These are phyloP conservation scores for Esperia sulphurella DNA, from an alignment of 2,888 invertebrate genomes.

Conservation along the genomic window DNA sequence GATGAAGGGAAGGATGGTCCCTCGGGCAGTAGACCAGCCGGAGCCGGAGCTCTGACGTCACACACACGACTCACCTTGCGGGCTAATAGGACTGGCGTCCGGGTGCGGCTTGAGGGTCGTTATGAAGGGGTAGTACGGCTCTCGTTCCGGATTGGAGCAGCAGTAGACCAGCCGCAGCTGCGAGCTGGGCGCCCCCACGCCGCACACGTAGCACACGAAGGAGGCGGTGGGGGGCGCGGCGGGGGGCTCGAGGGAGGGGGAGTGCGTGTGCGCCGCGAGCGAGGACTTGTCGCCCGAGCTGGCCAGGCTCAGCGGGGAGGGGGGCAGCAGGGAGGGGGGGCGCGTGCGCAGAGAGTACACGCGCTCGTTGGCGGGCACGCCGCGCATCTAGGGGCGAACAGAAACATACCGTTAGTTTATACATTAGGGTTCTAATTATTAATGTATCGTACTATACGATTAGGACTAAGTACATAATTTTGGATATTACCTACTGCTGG, in stretches of 20 bases:
- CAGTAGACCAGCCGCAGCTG: constrained; percentile 91
- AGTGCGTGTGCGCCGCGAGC: constrained; percentile 49
- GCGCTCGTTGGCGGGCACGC: constrained; percentile 87
- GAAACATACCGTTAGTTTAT: background rate
- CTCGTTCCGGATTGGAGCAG: constrained; percentile 89
- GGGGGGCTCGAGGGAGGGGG: constrained; percentile 51
- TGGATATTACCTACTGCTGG: too few relatives aligned
- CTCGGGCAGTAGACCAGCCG: too few relatives aligned
- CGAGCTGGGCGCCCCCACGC: constrained; percentile 87
- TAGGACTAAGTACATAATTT: too few relatives aligned
- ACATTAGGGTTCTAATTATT: too few relatives aligned
- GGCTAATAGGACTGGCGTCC: constrained; percentile 93
- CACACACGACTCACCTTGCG: constrained; percentile 80
- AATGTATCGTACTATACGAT: too few relatives aligned
- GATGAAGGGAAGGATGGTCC: too few relatives aligned
- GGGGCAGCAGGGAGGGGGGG: constrained; percentile 79
- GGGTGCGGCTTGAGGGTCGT: constrained; percentile 88
- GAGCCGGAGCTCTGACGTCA: too few relatives aligned
- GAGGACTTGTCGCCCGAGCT: constrained; percentile 70
- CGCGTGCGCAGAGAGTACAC: constrained; percentile 90
- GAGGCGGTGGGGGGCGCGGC: constrained; percentile 53
- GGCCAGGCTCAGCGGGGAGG: constrained; percentile 68
- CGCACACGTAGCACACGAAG: constrained; percentile 95
- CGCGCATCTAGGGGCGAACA: constrained; percentile 74
- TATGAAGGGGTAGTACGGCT: constrained; percentile 95